Evolutionary conservation across 2,888 invertebrate genomes (phyloP), one percentile per base, ranked within the genome.

Genomic region (Caenorhabditis wallacei): DNA sequence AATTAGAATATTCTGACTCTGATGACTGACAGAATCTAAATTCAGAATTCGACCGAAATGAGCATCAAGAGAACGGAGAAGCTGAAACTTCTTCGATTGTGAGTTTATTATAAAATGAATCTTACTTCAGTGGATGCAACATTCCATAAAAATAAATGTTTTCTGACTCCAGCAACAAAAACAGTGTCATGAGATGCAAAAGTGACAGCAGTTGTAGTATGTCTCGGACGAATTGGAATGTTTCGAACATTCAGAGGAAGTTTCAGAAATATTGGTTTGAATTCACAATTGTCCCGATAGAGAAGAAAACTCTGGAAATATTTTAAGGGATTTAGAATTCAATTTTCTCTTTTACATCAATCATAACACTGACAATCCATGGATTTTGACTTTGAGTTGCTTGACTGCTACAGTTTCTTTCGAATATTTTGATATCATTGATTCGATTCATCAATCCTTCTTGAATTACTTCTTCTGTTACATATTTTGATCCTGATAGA

Each of bases 31-130:
- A 0, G 97, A 95, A 88, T 95, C 95, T 78, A 98, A 93, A 88
- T 97, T 96, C 75, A 98, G 96, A 13, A 98, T 98, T 80, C 98
- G 94, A 0, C 97, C 98, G 89, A 98, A 98, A 93, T 98, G 98
- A 0, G 98, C 98, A 92, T 98, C 98, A 22, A 98, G 93, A 2
- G 96, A 94, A 93, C 98, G 98, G 35, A 97, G 95, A 82, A 98
- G 93, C 86, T 85, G 72, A 68, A 53, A 16, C 46, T 57, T 35
- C n/a, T 35, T 1, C 5, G 54, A 71, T 63, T n/a, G 18, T 22
- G 37, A 0, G 16, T 11, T n/a, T 40, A n/a, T 20, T 20, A 7
- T 40, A 1, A n/a, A 3, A 56, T n/a, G 24, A 0, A 16, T 20
- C 26, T 64, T 8, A 87, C 85, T 89, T 95, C 94, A 51, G 82